Evolutionary conservation across 1,140 invertebrate genomes (phyloP), one percentile per base, ranked within the genome.

Genomic region (Piezodorus guildinii): DNA sequence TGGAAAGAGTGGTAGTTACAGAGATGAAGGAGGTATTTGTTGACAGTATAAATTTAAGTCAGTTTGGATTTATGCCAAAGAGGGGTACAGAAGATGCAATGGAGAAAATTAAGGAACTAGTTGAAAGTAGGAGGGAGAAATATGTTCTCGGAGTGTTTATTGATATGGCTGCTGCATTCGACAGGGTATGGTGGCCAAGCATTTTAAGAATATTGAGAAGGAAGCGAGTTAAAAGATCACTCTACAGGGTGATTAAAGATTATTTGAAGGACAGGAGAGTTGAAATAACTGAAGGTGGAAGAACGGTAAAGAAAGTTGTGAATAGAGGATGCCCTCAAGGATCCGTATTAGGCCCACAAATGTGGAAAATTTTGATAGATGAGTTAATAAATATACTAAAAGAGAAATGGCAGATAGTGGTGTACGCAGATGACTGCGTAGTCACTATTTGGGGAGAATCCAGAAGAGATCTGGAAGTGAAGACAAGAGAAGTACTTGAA

Each of bases 311-410:
- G 10, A 51, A 51, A 3, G 62, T 45, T 19, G 39, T 61, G 4
- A 66, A 30, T 14, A 63, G 60, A 51, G 68, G 66, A 2, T 69
- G 66, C 39, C 68, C 66, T 15, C 68, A 69, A 45, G 68, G 64
- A 0, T 67, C 64, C 12, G 62, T 63, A 62, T n/a, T n/a, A n/a
- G n/a, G n/a, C n/a, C n/a, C n/a, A n/a, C n/a, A n/a, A n/a, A n/a
- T n/a, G n/a, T n/a, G 54, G 72, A 73, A 68, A 45, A 60, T 54
- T 23, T 46, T 63, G 12, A 60, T 68, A 46, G 70, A 65, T 61
- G 30, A 56, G 2, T 27, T 56, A 21, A 21, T 56, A 15, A 21
- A 21, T 5, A 23, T 56, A n/a, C 3, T n/a, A 46, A 19, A 15
- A 46, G 3, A n/a, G 12, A 15, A 15, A 5, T 46, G 45, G 45